These are phyloP conservation scores for Chaenodraco wilsoni DNA, from an alignment of 2,797 vertebrate species.

Conservation along the genomic window DNA sequence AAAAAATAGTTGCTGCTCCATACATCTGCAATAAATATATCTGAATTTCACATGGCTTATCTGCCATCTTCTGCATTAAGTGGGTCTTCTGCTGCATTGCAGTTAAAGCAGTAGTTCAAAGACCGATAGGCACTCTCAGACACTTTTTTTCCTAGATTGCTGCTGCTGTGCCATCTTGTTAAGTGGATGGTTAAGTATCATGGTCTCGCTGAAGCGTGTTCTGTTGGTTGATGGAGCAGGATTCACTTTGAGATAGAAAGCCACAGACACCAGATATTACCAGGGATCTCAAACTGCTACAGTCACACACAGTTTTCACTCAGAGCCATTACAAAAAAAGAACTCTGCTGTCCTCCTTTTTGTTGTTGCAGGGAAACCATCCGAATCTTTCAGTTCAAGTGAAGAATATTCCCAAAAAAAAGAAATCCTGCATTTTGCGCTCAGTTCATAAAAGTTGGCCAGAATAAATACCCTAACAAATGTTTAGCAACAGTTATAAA, in stretches of 20 bases:
- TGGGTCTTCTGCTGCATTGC: slow-evolving; percentile 59
- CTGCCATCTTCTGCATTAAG: slow-evolving; percentile 64
- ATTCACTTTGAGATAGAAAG: slow-evolving; percentile 48
- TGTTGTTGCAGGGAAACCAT: background rate
- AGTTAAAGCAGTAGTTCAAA: slow-evolving; percentile 66
- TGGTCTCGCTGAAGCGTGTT: slow-evolving; percentile 49
- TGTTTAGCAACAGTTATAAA: slow-evolving; percentile 7
- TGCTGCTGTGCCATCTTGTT: slow-evolving; percentile 68
- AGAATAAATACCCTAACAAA: slow-evolving; percentile 5
- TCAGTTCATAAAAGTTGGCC: background rate
- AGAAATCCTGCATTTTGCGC: background rate
- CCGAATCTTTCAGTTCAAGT: background rate
- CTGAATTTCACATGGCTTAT: slow-evolving; percentile 53
- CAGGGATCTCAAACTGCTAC: slow-evolving; percentile 36
- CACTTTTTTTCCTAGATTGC: slow-evolving; percentile 51
- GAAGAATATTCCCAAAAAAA: background rate
- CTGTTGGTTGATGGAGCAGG: slow-evolving; percentile 57
- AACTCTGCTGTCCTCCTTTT: background rate
- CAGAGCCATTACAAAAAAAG: slow-evolving; percentile 13
- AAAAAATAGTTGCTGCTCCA: background rate
- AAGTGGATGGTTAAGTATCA: slow-evolving; percentile 71
- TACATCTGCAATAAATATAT: background rate
- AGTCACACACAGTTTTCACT: background rate
- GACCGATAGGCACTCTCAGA: slow-evolving; percentile 59
- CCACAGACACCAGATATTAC: slow-evolving; percentile 43